Percentiles rank a stretch among this genome's conserved stretches.
Conservation (phyloP, 2,888 invertebrate genomes). For the Diaphora mendica region DNA sequence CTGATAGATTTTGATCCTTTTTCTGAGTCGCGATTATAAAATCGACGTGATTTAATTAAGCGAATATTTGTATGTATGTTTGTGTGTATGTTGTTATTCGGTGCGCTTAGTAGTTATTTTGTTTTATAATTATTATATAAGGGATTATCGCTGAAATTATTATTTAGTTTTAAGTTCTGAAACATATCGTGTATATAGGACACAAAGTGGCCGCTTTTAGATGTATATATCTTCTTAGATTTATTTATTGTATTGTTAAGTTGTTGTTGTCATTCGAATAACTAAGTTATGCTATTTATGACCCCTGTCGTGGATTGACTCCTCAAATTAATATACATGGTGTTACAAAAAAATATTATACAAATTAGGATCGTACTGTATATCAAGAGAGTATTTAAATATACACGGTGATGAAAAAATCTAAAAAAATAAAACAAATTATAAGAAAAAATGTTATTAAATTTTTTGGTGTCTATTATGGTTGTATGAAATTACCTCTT, state of each 20-base stretch:
- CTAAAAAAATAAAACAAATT: too few relatives aligned
- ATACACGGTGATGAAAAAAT: neutral
- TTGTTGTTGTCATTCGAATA: neutral
- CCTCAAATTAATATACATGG: neutral
- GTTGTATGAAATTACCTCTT: neutral
- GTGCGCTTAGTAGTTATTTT: constrained; percentile 17
- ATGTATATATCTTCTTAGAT: neutral
- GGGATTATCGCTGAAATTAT: constrained; percentile 3
- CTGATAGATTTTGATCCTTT: neutral
- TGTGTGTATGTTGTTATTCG: constrained; percentile 27
- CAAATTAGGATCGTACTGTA: neutral
- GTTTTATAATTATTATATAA: neutral
- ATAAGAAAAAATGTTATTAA: neutral
- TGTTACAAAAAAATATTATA: neutral
- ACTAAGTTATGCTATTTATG: neutral
- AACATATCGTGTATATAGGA: constrained; percentile 28
- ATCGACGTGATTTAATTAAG: neutral
- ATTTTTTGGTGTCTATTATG: neutral
- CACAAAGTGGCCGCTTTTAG: constrained; percentile 3
- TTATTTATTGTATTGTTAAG: neutral
- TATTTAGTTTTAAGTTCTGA: constrained; percentile 15
- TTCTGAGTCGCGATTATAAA: neutral
- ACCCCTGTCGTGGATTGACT: neutral
- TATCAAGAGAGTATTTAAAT: neutral
- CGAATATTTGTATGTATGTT: constrained; percentile 9